phyloP scores from a whole-genome alignment of 2,888 invertebrate genomes.

The Cryptus armator region DNA sequence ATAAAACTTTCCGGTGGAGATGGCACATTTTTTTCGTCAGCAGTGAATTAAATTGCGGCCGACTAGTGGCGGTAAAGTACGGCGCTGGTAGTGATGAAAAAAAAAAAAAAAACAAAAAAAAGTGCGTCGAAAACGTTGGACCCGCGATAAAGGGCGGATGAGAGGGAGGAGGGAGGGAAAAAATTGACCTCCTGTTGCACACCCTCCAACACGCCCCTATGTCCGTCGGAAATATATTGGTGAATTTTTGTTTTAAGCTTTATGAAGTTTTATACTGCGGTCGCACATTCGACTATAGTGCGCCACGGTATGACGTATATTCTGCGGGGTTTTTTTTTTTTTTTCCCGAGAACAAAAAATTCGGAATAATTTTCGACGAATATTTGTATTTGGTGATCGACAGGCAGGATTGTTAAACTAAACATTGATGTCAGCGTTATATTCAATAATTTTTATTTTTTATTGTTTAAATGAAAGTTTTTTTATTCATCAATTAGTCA shows the following conservation, averaged over 20 bases:
- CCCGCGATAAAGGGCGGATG: conserved; percentile 27
- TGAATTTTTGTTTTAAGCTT: conserved; percentile 67
- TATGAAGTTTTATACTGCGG: conserved; percentile 65
- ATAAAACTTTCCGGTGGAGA: background rate
- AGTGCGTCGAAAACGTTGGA: conserved; percentile 57
- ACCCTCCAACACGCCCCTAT: conserved; percentile 40
- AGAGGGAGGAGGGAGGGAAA: conserved; percentile 26
- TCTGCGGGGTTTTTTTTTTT: background rate
- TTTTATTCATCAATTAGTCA: too few relatives aligned
- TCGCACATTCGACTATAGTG: conserved; percentile 36
- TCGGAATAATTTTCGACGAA: conserved; percentile 50
- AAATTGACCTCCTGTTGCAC: conserved; percentile 70
- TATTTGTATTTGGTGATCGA: conserved; percentile 7
- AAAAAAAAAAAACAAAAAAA: conserved; percentile 63
- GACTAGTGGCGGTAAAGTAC: conserved; percentile 50
- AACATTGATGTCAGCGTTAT: background rate
- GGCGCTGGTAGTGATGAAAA: conserved; percentile 53
- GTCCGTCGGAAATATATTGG: conserved; percentile 63
- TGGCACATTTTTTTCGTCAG: conserved; percentile 46
- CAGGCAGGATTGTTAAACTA: background rate
- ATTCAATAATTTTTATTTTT: too few relatives aligned
- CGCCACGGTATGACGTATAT: conserved; percentile 20
- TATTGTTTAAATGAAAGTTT: too few relatives aligned
- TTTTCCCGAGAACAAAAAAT: conserved; percentile 9
- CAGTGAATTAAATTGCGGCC: conserved; percentile 67